These are phyloP conservation scores for Arothron firmamentum DNA, from an alignment of 2,113 vertebrate genomes.

Conservation along the genomic window DNA sequence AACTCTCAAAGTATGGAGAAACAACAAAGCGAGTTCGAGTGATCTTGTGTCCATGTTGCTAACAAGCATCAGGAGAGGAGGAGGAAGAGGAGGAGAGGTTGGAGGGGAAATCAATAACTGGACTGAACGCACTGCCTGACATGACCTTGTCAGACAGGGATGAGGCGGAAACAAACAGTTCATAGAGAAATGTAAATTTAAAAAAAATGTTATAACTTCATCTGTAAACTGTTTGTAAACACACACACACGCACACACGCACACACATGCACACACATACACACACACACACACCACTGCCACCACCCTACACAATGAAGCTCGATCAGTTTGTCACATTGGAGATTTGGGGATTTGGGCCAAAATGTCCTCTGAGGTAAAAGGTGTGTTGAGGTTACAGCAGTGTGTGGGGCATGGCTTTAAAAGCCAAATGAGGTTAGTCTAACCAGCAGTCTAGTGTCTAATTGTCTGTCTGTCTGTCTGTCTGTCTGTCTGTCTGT, in stretches of 20 bases:
- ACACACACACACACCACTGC: background rate
- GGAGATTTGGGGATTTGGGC: slow-evolving; percentile 26
- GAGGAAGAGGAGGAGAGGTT: slow-evolving; percentile 30
- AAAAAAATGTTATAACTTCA: slow-evolving; percentile 1
- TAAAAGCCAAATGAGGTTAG: slow-evolving; percentile 54
- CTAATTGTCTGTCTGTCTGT: slow-evolving; percentile 12
- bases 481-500: background rate
- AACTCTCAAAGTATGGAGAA: too few species aligned
- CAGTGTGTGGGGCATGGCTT: slow-evolving; percentile 34
- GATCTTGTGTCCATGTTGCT: slow-evolving; percentile 25
- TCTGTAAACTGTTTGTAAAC: background rate
- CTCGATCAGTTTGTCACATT: too few species aligned
- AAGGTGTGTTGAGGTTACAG: slow-evolving; percentile 23
- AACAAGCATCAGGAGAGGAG: slow-evolving; percentile 26
- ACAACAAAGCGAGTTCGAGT: background rate
- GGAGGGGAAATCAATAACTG: slow-evolving; percentile 79
- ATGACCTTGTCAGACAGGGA: slow-evolving; percentile 78
- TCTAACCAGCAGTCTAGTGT: slow-evolving; percentile 46
- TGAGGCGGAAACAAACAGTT: slow-evolving; percentile 62
- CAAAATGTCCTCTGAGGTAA: slow-evolving; percentile 31
- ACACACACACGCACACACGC: background rate
- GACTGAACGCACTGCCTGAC: slow-evolving; percentile 71
- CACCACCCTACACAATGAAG: too few species aligned
- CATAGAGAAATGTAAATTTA: slow-evolving; percentile 9
- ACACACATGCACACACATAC: background rate